Percentiles rank a stretch among this genome's conserved stretches.
These are phyloP conservation scores for Nemoura dubitans DNA, from an alignment of 2,888 invertebrate species.

Conservation along the genomic window DNA sequence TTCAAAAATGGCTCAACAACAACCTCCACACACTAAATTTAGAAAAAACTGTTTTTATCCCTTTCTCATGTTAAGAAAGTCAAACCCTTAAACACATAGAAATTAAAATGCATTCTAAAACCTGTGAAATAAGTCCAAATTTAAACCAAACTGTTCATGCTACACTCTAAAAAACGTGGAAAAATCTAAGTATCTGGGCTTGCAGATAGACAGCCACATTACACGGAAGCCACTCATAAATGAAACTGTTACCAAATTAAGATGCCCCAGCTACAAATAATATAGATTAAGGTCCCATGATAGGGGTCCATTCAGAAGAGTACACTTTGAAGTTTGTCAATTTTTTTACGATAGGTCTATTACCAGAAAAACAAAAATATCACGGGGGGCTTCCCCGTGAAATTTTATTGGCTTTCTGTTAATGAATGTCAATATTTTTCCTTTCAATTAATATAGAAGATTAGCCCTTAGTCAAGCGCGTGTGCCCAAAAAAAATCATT, in stretches of 20 bases:
- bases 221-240: neutral
- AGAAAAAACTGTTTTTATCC: neutral
- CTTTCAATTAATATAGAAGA: no score
- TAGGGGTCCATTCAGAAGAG: no score
- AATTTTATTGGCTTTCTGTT: no score
- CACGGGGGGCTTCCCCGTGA: no score
- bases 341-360: no score
- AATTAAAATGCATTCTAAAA: neutral
- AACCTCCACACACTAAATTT: neutral
- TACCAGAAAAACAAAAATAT: no score
- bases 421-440: no score
- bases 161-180: neutral
- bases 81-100: neutral
- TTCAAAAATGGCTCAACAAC: neutral
- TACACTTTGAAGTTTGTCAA: no score
- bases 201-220: neutral
- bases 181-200: neutral
- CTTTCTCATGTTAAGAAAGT: slow-evolving; percentile 9
- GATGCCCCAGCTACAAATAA: neutral
- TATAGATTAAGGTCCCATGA: slow-evolving; percentile 1
- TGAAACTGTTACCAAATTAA: neutral
- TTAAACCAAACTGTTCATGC: neutral
- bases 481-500: no score
- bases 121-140: neutral
- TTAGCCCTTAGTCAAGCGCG: no score